Conservation (phyloP, 2,113 vertebrate species). For the Mystacornis crossleyi region DNA sequence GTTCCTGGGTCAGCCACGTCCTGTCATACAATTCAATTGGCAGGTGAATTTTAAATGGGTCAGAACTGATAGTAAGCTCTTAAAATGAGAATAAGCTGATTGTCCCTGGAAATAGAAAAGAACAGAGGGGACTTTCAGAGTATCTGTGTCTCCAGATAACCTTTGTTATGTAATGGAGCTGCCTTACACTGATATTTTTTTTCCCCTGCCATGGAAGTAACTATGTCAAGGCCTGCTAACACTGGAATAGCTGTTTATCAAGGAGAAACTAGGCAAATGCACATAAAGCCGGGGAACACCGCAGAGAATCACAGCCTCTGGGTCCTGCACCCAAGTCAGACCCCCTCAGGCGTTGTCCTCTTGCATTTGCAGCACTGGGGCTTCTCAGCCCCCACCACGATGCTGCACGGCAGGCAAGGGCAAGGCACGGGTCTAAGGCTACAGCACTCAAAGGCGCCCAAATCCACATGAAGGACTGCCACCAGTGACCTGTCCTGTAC, state of each 20-base stretch:
- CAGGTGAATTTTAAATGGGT: constrained; percentile 53
- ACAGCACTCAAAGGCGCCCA: not conserved
- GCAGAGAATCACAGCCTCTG: not conserved
- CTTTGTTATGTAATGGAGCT: constrained; percentile 42
- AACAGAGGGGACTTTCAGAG: constrained; percentile 2
- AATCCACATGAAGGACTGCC: not conserved
- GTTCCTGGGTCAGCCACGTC: constrained; percentile 5
- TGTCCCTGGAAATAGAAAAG: constrained; percentile 29
- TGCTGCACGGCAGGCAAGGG: rapidly evolving
- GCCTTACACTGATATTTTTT: not conserved
- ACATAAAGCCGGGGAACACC: not conserved
- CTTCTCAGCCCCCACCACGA: not conserved
- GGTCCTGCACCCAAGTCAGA: not conserved
- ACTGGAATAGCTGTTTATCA: not conserved
- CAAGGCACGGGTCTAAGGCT: not conserved
- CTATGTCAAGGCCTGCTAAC: not conserved
- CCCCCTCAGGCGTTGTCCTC: not conserved
- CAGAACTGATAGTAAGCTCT: constrained; percentile 18
- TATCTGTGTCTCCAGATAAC: not conserved
- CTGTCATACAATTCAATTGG: not conserved
- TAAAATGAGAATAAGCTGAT: constrained; percentile 48
- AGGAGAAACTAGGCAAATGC: not conserved
- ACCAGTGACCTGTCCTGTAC: rapidly evolving
- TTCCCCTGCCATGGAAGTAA: not conserved
- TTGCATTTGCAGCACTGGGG: not conserved